phyloP scores from a whole-genome alignment of 1,140 invertebrate genomes.

The Cylas formicarius region DNA sequence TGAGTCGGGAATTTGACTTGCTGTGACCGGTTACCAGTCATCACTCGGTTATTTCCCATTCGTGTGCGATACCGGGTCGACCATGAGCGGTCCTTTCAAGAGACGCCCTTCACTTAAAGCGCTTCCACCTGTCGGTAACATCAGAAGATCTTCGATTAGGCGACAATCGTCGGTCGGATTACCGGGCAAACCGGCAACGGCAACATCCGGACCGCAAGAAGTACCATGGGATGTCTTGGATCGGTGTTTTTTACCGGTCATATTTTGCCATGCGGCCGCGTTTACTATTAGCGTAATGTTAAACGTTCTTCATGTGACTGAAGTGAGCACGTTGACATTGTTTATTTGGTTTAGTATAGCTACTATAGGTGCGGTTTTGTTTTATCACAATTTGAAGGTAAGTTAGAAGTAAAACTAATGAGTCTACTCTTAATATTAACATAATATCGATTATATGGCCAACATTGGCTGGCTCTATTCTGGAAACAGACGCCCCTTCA shows the following conservation, averaged over 20 bases:
- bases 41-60: constrained; percentile 17
- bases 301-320: constrained; percentile 61
- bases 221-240: constrained; percentile 73
- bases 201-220: constrained; percentile 38
- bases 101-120: constrained; percentile 34
- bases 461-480: no score
- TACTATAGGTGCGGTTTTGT: constrained; percentile 63
- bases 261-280: constrained; percentile 69
- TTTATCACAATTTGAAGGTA: constrained; percentile 77
- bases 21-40: constrained; percentile 2
- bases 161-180: constrained; percentile 28
- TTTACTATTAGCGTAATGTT: constrained; percentile 63
- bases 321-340: constrained; percentile 64
- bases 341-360: constrained; percentile 65
- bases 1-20: neutral
- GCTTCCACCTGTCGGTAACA: constrained; percentile 28
- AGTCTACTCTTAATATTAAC: neutral
- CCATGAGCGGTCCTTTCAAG: constrained; percentile 41
- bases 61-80: constrained; percentile 1
- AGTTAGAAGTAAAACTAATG: constrained; percentile 21
- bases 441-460: no score
- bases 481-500: no score
- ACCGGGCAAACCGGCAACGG: constrained; percentile 3
- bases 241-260: constrained; percentile 64
- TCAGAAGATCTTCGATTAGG: constrained; percentile 22